Evolutionary conservation across 2,113 vertebrate genomes (phyloP).

Genomic region (Tupaia chinensis): DNA sequence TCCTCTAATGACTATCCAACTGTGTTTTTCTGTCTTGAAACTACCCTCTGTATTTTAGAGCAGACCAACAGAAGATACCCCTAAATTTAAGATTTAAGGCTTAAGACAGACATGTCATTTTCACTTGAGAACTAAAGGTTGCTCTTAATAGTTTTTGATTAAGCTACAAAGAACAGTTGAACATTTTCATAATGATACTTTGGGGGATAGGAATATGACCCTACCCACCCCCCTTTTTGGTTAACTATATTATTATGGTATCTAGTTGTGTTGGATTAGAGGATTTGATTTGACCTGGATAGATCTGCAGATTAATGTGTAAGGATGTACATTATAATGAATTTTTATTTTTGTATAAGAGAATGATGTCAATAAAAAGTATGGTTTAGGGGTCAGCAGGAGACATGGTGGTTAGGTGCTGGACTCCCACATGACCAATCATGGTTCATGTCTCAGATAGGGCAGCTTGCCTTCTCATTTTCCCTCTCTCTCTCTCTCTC

Average conservation of each 20-base stretch:
- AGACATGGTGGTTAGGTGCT: too few species aligned
- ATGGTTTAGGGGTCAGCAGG: neutral
- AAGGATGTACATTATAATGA: neutral
- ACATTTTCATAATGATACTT: neutral
- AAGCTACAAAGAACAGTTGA: neutral
- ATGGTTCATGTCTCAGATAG: too few species aligned
- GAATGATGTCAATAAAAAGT: neutral
- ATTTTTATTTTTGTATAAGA: slow-evolving; percentile 48
- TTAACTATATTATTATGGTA: neutral
- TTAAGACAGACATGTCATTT: neutral
- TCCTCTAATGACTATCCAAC: neutral
- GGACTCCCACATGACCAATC: too few species aligned
- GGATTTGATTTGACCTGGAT: slow-evolving; percentile 27
- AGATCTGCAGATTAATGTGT: neutral
- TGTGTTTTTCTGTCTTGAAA: slow-evolving; percentile 1
- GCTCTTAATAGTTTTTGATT: neutral
- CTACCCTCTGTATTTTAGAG: neutral
- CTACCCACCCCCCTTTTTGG: too few species aligned
- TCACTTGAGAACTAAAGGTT: neutral
- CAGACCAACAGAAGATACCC: neutral
- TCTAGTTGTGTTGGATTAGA: neutral
- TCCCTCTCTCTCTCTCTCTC: too few species aligned
- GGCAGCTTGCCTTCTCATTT: too few species aligned
- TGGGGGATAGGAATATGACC: too few species aligned
- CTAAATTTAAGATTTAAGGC: neutral